Evolutionary conservation across 2,888 invertebrate species (phyloP), one percentile per base, ranked within the genome.

Genomic region (Chymomyza amoena): DNA sequence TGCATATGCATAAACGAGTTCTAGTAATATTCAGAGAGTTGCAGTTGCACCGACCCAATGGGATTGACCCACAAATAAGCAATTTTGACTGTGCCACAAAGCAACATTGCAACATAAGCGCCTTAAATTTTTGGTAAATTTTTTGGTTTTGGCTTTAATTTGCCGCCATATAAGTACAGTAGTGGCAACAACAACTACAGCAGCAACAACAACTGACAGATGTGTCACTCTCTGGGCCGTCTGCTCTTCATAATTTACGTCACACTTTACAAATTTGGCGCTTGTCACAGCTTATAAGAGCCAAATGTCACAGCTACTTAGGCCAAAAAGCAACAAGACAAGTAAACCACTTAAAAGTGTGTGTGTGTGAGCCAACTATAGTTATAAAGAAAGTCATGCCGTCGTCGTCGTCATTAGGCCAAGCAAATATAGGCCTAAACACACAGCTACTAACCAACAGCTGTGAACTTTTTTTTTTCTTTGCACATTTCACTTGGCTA

Each of bases 281-380:
- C 64, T 71, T 83, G 79, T 77, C 79, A 80, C 67, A 87, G 77
- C 68, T 69, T 61, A 72, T 72, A 64, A 75, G 72, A 81, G 81
- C 73, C 79, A 75, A 80, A 84, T 84, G 88, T 86, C 84, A 79
- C 84, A 83, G 77, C 66, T 72, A 76, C 70, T 79, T 79, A 69
- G 71, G 73, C 45, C 59, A 56, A 65, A 66, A 73, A 70, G 62
- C 32, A 16, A 18, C 32, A 16, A 18, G 32, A n/a, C 57, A 67
- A 50, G 56, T 57, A 64, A 57, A 54, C 54, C 60, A 66, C 67
- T 70, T 62, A 54, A 61, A 66, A 60, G 56, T 25, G 60, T 61
- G 68, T 61, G 68, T 56, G 51, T 36, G 50, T 45, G 13, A 5
- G 32, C 32, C 32, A 32, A 32, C 7, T 32, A 32, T 45, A 45